Evolutionary conservation across 2,797 vertebrate species (phyloP), one percentile per base, ranked within the genome.

Genomic region (Streptopelia turtur): DNA sequence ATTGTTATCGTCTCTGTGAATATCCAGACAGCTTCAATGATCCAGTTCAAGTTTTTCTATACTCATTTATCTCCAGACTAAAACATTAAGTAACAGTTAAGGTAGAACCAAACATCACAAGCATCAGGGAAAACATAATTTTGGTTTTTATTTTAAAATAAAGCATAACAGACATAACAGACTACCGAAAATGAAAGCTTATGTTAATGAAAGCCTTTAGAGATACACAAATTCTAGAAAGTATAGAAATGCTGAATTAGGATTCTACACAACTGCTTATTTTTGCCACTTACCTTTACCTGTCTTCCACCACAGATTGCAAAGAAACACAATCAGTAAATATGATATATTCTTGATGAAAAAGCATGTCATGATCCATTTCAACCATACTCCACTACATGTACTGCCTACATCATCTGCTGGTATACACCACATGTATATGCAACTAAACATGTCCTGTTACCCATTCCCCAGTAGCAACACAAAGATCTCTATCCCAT

Each of bases 1-100:
- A 35, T 79, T 87, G 59, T 70, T 66, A 78, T 83, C 23, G 50
- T 71, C 68, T 66, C 64, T 91, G 8, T 63, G 84, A 85, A 52
- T 57, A 83, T 39, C 30, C 53, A 91, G 41, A 75, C 31, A 89
- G n/a, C 16, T 74, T 66, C 78, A 81, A 71, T 23, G 25, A 92
- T 43, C 18, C 24, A 56, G n/a, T 70, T 55, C 31, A 88, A 87
- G 24, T n/a, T 49, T 47, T 16, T 61, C 57, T 21, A 5, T 60
- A 31, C 10, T 69, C 33, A 25, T 49, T 87, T 64, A 47, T 55
- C 35, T 87, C 37, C 24, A 89, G 61, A 68, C 11, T 53, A 80
- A 89, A 82, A 84, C 10, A 45, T 25, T 63, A 63, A 49, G 16
- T 41, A 79, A 68, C 5, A 22, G 28, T 28, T 68, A 77, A 71